Base-by-base conservation (phyloP, 1,140 invertebrate species). In the Cydia splendana region DNA sequence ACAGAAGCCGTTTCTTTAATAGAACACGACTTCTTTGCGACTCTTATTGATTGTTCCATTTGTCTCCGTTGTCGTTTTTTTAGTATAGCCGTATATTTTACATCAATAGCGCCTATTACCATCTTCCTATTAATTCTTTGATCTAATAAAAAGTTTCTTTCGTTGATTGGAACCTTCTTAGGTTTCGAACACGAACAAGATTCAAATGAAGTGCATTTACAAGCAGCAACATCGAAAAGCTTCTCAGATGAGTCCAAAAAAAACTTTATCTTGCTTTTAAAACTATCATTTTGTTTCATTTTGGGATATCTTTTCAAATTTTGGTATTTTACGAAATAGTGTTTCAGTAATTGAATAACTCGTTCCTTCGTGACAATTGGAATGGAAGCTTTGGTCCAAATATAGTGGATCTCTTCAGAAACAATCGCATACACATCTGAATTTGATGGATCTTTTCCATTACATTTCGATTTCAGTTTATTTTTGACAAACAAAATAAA, bases 341-440 rank as follows among this genome's bases (percentile, higher is more conserved):
- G 9, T 42, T 42, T 73, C 38, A 73, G 15, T 38, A 73, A 38
- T n/a, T 73, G 28, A 18, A 18, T 73, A 34, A 73, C 69, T 34
- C 69, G 69, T 42, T 38, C 69, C 28, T 73, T 18, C 15, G 34
- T 6, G 20, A 73, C 69, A 9, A 5, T 42, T 18, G 69, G 69
- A 73, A 73, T 73, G n/a, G 69, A 73, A 73, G 69, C 69, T 42
- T 73, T 73, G 1, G 28, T 42, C 69, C 28, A 73, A 73, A 73
- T 18, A n/a, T 7, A 15, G 7, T 13, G 1, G 15, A 73, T 30
- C 13, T 73, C 15, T 73, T 73, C 28, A 30, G 12, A 38, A 13
- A 42, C 69, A 18, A 73, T 38, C n/a, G 69, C n/a, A 73, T 34
- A 73, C 24, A 73, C 69, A 4, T 73, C 69, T 4, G 10, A 10